Evolutionary conservation across 1,140 invertebrate genomes (phyloP), one percentile per base, ranked within the genome.

Genomic region (Drosophila pandora): DNA sequence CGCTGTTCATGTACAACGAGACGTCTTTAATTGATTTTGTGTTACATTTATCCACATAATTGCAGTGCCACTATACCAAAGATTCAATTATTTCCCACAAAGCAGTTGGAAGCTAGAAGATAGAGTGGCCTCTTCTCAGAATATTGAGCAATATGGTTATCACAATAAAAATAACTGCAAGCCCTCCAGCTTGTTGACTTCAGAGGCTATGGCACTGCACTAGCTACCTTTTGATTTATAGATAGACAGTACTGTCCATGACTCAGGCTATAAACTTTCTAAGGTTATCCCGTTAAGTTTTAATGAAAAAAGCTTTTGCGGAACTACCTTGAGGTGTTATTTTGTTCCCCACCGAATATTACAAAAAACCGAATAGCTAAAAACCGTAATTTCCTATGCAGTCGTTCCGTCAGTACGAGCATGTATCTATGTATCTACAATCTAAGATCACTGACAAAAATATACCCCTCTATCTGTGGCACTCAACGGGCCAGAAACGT

Each of bases 11-110:
- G 43, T 32, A 45, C 32, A 52, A 70, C 57, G 43, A 53, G 56
- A 71, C 67, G 68, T 54, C 48, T 61, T 72, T 72, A 72, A 72
- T 72, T 72, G 68, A 72, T 74, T 71, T 70, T 71, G 23, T 71
- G 67, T 59, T 71, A 71, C 67, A 70, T 71, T 71, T 71, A 71
- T 69, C 54, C 68, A 60, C 17, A 71, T 71, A 71, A 71, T 71
- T 71, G 54, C 54, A 32, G 21, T 52, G 23, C 0, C 48, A 21
- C 30, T 37, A 23, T 39, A 48, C 37, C 12, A 41, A 47, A 71
- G 48, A 71, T 71, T 49, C 12, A 71, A 53, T 71, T 50, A 71
- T 52, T 30, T 52, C 48, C 39, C 21, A 57, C 43, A 43, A 7
- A 17, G 17, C 17, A 17, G 17, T 17, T 17, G 17, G 17, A 37